Base-by-base conservation (phyloP, 23 tunicate species). In the Pegea sp. region DNA sequence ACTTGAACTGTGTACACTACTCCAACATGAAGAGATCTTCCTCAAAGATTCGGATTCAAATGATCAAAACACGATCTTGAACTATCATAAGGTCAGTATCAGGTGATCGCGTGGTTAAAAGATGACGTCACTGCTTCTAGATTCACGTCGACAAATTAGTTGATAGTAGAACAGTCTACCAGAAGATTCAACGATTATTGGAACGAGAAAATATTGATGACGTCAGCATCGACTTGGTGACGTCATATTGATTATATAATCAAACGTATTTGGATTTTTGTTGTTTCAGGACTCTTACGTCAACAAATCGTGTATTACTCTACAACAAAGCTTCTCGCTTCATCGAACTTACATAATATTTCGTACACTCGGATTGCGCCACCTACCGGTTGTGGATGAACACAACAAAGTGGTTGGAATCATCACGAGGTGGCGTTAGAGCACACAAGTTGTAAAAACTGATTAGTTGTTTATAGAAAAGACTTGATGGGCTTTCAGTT, bases 261-360 rank as follows among this genome's bases (percentile, higher is more conserved):
- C 54, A 13, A 44, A 6, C 5, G 54, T 22, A 4, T 7, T 23
- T 19, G 49, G 22, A 24, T 19, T 24, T 22, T n/a, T 16, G 29
- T 1, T 16, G 26, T 54, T 62, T 3, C 68, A 87, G 86, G 22
- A 24, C 7, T 74, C 88, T 34, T 87, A 87, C 61, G 29, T 66
- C 30, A 87, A 87, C 43, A 34, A 58, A 6, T 87, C 96, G 16
- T 75, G 89, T 43, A 57, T 65, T 29, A 65, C 96, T 22, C 50
- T 87, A 30, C 96, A 79, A 20, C 34, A 63, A 3, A 63, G 78
- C 0, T 87, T 87, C 53, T 87, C 96, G 25, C 72, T 87, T 2
- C 96, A 87, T 34, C 57, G 96, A 60, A 78, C 96, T 4, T 87
- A 87, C 55, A 66, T 81, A 68, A 67, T 81, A 6, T 74, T 76